phyloP scores from a whole-genome alignment of 2,888 invertebrate genomes.

The Agrenia bidenticulata region DNA sequence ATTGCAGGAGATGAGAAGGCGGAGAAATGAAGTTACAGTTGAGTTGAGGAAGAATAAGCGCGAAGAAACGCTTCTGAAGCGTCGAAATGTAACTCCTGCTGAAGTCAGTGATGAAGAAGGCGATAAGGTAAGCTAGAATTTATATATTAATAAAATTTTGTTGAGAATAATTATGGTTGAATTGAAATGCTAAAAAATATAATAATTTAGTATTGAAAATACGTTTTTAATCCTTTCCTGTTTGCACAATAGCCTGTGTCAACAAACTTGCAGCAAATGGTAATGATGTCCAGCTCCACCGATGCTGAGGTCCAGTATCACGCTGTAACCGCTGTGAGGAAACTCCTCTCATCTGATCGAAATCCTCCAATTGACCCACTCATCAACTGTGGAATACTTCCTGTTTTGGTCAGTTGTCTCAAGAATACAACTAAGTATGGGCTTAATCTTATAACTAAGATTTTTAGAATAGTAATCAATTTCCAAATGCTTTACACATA shows the following conservation, averaged over 20 bases:
- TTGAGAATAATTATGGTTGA: background rate
- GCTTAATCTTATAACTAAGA: background rate
- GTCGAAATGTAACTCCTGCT: slow-evolving; percentile 87
- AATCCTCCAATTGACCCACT: slow-evolving; percentile 89
- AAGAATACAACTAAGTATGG: slow-evolving; percentile 45
- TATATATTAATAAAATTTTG: background rate
- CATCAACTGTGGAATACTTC: slow-evolving; percentile 80
- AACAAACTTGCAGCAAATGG: slow-evolving; percentile 48
- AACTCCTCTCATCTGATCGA: slow-evolving; percentile 81
- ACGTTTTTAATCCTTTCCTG: too few relatives aligned
- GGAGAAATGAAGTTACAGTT: slow-evolving; percentile 93
- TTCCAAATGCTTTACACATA: background rate
- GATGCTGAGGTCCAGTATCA: slow-evolving; percentile 48
- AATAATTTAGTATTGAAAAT: too few relatives aligned
- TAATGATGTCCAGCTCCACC: slow-evolving; percentile 44
- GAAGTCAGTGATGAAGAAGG: slow-evolving; percentile 63
- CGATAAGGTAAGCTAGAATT: slow-evolving; percentile 37
- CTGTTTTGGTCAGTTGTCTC: slow-evolving; percentile 58
- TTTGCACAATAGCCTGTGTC: slow-evolving; percentile 30
- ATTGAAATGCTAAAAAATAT: too few relatives aligned
- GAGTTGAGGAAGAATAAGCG: slow-evolving; percentile 97
- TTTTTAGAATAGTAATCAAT: background rate
- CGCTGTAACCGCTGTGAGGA: slow-evolving; percentile 80
- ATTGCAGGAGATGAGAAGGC: slow-evolving; percentile 90
- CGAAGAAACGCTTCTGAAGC: slow-evolving; percentile 93